phyloP scores from a whole-genome alignment of 2,113 vertebrate species.

The Australoheros scitulus region DNA sequence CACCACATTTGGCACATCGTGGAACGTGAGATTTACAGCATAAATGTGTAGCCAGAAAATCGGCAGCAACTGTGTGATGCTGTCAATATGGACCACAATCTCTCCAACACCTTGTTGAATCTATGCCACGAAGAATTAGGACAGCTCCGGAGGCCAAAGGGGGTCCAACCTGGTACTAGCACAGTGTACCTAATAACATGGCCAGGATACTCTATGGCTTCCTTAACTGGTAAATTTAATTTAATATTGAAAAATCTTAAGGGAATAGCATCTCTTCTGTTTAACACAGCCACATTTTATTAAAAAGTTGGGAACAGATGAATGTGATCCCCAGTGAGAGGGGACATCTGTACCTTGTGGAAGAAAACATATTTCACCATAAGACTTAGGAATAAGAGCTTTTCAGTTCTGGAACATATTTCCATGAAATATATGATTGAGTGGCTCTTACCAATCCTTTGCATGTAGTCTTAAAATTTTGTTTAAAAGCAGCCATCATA shows the following conservation, averaged over 20 bases:
- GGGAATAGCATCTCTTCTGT: not conserved
- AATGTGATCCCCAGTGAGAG: not conserved
- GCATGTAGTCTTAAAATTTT: too few relatives aligned
- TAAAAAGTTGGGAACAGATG: not conserved
- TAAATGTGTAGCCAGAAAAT: not conserved
- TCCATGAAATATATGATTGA: not conserved
- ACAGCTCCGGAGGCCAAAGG: too few relatives aligned
- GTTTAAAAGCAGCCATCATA: too few relatives aligned
- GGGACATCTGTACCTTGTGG: not conserved
- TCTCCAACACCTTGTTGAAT: not conserved
- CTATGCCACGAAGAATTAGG: too few relatives aligned
- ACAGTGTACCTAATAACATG: too few relatives aligned
- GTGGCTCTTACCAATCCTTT: not conserved
- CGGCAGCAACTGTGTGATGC: not conserved
- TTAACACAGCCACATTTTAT: not conserved
- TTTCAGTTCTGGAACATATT: fast-evolving
- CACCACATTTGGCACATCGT: too few relatives aligned
- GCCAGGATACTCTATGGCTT: too few relatives aligned
- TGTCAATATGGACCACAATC: not conserved
- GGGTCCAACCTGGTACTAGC: too few relatives aligned
- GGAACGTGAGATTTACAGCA: not conserved
- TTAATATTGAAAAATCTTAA: too few relatives aligned
- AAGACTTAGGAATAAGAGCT: not conserved
- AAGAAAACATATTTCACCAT: not conserved
- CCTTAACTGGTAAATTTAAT: too few relatives aligned